Percentiles rank a stretch among this genome's conserved stretches.
Evolutionary conservation across 2,888 invertebrate genomes (phyloP).

Genomic region (Hyalella azteca): DNA sequence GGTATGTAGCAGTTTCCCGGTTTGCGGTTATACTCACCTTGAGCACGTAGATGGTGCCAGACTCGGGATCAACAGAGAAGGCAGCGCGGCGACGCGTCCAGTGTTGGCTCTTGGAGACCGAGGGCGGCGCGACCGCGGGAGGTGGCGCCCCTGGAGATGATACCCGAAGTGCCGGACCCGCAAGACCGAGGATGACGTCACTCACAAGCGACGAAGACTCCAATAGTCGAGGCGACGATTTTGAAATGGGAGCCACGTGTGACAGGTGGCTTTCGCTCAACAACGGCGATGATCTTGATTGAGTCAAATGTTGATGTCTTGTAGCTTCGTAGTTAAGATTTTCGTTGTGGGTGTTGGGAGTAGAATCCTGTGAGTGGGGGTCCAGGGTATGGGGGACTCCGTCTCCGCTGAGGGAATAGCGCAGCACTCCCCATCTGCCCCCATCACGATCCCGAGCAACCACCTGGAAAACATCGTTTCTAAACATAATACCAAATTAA

Average conservation of each 20-base stretch:
- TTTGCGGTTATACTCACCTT: too few relatives aligned
- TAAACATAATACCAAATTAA: too few relatives aligned
- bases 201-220: background rate
- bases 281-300: too few relatives aligned
- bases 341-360: too few relatives aligned
- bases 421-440: conserved; percentile 39
- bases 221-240: background rate
- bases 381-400: conserved; percentile 26
- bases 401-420: conserved; percentile 42
- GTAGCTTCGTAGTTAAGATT: background rate
- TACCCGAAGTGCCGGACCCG: background rate
- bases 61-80: background rate
- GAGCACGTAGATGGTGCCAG: conserved; percentile 27
- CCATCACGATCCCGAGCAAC: conserved; percentile 42
- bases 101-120: conserved; percentile 10
- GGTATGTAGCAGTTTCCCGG: too few relatives aligned
- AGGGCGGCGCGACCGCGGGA: conserved; percentile 18
- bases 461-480: too few relatives aligned
- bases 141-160: too few relatives aligned
- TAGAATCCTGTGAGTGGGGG: too few relatives aligned
- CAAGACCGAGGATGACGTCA: background rate
- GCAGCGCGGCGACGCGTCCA: background rate
- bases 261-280: too few relatives aligned
- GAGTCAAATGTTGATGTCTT: too few relatives aligned
- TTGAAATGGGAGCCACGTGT: background rate